These are phyloP conservation scores for Caprella mutica DNA, from an alignment of 2,888 invertebrate species.

Conservation along the genomic window DNA sequence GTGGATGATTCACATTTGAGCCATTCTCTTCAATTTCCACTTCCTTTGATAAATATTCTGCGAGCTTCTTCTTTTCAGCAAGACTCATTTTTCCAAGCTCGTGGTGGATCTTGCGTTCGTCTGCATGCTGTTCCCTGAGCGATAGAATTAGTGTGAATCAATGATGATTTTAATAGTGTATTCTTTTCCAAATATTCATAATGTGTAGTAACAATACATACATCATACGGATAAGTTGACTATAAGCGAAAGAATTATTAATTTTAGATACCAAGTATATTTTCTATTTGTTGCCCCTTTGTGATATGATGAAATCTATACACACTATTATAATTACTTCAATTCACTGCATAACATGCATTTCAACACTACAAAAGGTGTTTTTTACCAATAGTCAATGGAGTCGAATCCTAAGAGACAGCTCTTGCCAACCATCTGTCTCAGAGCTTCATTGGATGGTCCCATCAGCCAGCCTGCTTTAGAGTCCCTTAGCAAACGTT, in stretches of 20 bases:
- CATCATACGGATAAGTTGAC: too few relatives aligned
- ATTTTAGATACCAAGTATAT: too few relatives aligned
- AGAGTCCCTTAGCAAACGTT: conserved; percentile 29
- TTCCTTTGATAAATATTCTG: conserved; percentile 16
- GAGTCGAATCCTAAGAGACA: conserved; percentile 20
- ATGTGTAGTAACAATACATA: too few relatives aligned
- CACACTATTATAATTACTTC: too few relatives aligned
- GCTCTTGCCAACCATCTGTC: conserved; percentile 23
- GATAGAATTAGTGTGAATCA: too few relatives aligned
- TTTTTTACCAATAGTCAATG: conserved; percentile 31
- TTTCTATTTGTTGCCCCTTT: too few relatives aligned
- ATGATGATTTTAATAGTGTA: too few relatives aligned
- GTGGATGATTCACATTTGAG: conserved; percentile 8
- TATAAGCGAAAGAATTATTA: too few relatives aligned
- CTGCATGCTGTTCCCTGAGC: conserved; percentile 21
- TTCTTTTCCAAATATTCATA: too few relatives aligned
- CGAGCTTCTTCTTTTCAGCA: conserved; percentile 24
- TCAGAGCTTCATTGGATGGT: conserved; percentile 28
- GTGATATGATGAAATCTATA: too few relatives aligned
- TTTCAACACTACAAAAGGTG: too few relatives aligned
- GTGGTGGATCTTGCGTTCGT: conserved; percentile 20
- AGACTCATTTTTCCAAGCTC: conserved; percentile 29
- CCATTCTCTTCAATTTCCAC: conserved; percentile 11
- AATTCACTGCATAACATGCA: not conserved
- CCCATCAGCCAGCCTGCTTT: conserved; percentile 35